Evolutionary conservation across 2,113 vertebrate species (phyloP).

Genomic region (Etheostoma cragini): DNA sequence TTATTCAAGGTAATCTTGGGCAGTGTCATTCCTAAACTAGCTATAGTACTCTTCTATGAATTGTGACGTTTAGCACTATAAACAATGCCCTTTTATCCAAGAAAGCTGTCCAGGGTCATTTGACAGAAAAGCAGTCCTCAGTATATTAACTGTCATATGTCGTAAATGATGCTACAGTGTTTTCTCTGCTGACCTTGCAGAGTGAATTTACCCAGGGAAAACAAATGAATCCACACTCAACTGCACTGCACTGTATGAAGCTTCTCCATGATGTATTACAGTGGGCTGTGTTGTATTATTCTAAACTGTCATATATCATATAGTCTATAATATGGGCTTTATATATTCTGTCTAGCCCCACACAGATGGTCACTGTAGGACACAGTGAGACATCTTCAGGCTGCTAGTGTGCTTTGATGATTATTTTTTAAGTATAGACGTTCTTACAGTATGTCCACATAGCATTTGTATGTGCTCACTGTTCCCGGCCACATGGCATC

Average conservation of each 20-base stretch:
- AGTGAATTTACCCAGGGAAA: constrained; percentile 61
- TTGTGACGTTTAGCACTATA: constrained; percentile 24
- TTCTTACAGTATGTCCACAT: neutral
- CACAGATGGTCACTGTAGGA: neutral
- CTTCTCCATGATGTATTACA: constrained; percentile 23
- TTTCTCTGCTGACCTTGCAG: constrained; percentile 70
- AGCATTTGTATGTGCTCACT: neutral
- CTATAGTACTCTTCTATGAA: neutral
- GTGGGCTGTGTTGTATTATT: constrained; percentile 17
- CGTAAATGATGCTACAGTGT: constrained; percentile 61
- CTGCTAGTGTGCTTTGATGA: neutral
- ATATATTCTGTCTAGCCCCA: neutral
- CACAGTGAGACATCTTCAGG: neutral
- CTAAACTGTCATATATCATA: constrained; percentile 20
- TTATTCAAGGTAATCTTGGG: constrained; percentile 12
- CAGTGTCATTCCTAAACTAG: constrained; percentile 11
- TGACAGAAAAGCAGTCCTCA: constrained; percentile 47
- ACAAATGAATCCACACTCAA: constrained; percentile 42
- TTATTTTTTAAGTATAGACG: neutral
- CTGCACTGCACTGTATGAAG: constrained; percentile 34
- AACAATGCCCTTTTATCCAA: constrained; percentile 41
- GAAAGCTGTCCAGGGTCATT: constrained; percentile 65
- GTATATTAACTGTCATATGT: constrained; percentile 64
- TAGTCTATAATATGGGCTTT: too few species aligned
- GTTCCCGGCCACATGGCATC: neutral